Conservation (phyloP, 2,888 invertebrate species). For the Hemistola chrysoprasaria region DNA sequence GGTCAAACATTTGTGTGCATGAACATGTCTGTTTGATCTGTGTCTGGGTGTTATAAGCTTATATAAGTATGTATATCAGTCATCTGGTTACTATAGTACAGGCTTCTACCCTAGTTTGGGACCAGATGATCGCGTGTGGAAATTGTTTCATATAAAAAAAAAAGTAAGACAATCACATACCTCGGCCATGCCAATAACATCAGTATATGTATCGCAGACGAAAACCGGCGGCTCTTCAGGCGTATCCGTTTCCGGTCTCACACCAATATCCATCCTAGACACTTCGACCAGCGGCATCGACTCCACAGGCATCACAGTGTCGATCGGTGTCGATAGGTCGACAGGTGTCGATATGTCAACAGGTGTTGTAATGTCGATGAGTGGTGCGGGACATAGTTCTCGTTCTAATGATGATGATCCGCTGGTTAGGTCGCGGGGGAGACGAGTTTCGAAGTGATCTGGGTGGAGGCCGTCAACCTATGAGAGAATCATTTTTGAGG, state of each 20-base stretch:
- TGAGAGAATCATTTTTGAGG: not conserved
- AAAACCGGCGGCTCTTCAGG: slow-evolving; percentile 67
- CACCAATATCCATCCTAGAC: slow-evolving; percentile 10
- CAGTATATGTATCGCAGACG: slow-evolving; percentile 58
- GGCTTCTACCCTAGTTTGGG: no score
- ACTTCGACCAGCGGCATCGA: not conserved
- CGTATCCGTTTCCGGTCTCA: slow-evolving; percentile 39
- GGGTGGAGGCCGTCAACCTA: slow-evolving; percentile 67
- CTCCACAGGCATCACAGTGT: not conserved
- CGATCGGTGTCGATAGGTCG: slow-evolving; percentile 6
- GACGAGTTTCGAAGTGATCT: slow-evolving; percentile 58
- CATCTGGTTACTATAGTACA: no score
- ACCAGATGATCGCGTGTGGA: no score
- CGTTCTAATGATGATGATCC: slow-evolving; percentile 69
- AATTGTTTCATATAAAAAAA: no score
- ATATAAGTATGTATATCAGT: no score
- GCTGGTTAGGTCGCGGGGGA: slow-evolving; percentile 52
- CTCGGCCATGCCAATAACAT: slow-evolving; percentile 61
- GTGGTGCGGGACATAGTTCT: slow-evolving; percentile 44
- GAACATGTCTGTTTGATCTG: no score
- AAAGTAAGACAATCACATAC: slow-evolving; percentile 47
- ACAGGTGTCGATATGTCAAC: not conserved
- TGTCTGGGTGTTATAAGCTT: no score
- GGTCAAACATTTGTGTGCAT: no score
- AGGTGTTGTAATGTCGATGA: slow-evolving; percentile 16